Base-by-base conservation (phyloP, 2,888 invertebrate species). In the Falcaria lacertinaria region DNA sequence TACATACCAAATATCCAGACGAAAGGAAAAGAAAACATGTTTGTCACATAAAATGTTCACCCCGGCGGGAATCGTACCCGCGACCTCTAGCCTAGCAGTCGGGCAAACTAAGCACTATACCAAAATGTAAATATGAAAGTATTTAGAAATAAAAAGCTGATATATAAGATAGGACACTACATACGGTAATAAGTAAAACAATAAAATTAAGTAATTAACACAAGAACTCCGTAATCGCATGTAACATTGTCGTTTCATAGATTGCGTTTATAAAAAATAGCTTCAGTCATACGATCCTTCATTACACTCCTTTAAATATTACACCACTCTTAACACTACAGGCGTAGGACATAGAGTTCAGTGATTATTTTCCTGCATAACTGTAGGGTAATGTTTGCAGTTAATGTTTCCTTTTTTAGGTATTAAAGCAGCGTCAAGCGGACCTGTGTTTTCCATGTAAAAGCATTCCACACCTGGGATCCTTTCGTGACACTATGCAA, bases 391-490 rank as follows among this genome's bases (percentile, higher is more conserved):
- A 59, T 63, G 53, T 59, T 58, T 49, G 57, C 40, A 45, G 59
- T 64, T 65, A 62, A 64, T 64, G 64, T 69, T 70, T 70, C 64
- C 64, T 64, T 67, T 69, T 77, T 70, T 64, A 60, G 58, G 64
- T 64, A 67, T 67, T 69, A 70, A 69, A 74, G 67, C 69, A 74
- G 75, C 74, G 73, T 76, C 73, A 77, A 80, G 71, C 77, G 72
- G 73, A 78, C 64, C 74, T 67, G 64, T 69, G 75, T 75, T 76
- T 77, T 79, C 70, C 69, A 74, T 77, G 79, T 78, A 74, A 78
- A 83, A 80, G 79, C 76, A 80, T 80, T 81, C 81, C 80, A 70
- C 85, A 85, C 85, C 83, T 84, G 82, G 78, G 76, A 74, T 76
- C 75, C 69, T 80, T 76, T 67, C 86, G 86, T 85, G 86, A 82